Base-by-base conservation (phyloP, 2,797 vertebrate genomes). In the Oreonectes daqikongensis region DNA sequence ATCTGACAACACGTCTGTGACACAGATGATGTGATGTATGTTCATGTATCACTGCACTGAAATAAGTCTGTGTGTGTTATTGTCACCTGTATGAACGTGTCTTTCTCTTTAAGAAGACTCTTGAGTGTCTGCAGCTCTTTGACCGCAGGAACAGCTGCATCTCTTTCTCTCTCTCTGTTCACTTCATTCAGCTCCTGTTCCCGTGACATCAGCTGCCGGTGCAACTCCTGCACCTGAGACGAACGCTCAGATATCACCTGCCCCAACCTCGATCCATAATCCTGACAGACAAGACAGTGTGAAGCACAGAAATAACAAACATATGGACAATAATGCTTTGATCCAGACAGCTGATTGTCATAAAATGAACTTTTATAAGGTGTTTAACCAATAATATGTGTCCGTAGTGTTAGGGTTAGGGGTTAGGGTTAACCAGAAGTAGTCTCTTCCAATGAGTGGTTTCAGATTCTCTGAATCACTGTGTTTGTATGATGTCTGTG, bases 181-280 rank as follows among this genome's bases (percentile, higher is more conserved):
- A 92, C 77, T 53, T 87, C 88, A 9, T 83, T 75, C 44, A 91
- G 80, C 70, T 90, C 88, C 61, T 89, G 85, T 48, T 95, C 92
- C 63, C 79, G 92, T 12, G 90, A 85, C 2, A 86, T 78, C 80
- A 95, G 57, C 59, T 93, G 94, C 28, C 88, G 93, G 38, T 94
- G 95, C 1, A 97, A 79, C 78, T 95, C 91, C 77, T 95, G 94
- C 69, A 97, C 81, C 84, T 97, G 94, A 1, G 79, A 77, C 9
- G 90, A 94, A 79, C 93, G 93, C 88, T 98, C 96, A 3, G 90
- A 84, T 22, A 98, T 91, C 52, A 95, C 93, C 0, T 89, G 87
- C 0, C 90, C 92, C 86, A 96, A 92, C 86, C 95, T 93, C 87
- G 94, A 91, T 28, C 93, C 89, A 80, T 91, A 91, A 52, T 84